Conservation (phyloP, 2,888 invertebrate species). For the Orchesellides sinensis region DNA sequence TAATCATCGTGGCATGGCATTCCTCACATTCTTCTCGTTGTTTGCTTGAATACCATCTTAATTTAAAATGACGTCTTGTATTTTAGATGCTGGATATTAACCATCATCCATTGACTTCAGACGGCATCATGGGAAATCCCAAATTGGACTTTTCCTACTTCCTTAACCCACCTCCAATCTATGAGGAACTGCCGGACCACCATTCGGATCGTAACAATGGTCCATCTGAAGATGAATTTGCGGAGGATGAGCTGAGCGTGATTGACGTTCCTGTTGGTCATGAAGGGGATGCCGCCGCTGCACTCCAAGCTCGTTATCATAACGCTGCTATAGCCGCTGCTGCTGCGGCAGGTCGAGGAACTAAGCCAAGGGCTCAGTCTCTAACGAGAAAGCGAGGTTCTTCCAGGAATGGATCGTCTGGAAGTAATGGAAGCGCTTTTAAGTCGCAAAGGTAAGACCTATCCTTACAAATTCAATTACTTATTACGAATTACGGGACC, state of each 20-base stretch:
- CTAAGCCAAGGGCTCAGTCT: conserved; percentile 71
- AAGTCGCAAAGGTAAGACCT: conserved; percentile 58
- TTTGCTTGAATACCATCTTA: background rate
- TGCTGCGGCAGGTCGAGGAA: conserved; percentile 18
- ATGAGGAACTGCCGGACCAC: conserved; percentile 74
- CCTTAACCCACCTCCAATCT: conserved; percentile 75
- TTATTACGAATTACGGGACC: too few species aligned
- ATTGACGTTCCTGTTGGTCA: conserved; percentile 74
- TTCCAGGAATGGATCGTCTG: conserved; percentile 55
- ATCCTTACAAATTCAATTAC: background rate
- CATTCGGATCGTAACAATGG: conserved; percentile 73
- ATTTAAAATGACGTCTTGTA: background rate
- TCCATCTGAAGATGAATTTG: conserved; percentile 75
- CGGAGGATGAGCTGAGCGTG: conserved; percentile 74
- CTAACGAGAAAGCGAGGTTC: conserved; percentile 68
- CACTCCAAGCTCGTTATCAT: conserved; percentile 69
- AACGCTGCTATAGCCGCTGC: conserved; percentile 55
- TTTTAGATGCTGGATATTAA: conserved; percentile 74
- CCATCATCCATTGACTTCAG: conserved; percentile 70
- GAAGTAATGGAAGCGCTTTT: conserved; percentile 55
- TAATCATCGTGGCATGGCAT: background rate
- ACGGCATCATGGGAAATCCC: conserved; percentile 73
- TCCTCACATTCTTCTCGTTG: background rate
- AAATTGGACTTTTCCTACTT: conserved; percentile 75
- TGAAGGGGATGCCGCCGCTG: conserved; percentile 65